phyloP scores from a whole-genome alignment of 2,113 vertebrate genomes.

The Eudyptes chrysolophus region DNA sequence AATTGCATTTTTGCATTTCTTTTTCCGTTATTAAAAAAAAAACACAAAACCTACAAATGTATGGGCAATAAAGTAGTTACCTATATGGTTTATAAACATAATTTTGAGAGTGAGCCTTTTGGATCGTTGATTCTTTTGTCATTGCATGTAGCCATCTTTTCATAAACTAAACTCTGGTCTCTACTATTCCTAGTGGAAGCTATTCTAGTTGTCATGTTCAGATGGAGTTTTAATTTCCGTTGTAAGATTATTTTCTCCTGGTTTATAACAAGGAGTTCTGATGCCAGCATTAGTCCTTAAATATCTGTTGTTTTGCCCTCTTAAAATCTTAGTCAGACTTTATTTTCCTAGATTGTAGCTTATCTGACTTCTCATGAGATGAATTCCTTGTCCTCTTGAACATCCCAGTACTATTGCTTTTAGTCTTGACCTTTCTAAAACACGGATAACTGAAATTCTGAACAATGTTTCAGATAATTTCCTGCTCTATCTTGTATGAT shows the following conservation, averaged over 20 bases:
- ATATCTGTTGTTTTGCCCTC: neutral
- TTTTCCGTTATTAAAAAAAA: neutral
- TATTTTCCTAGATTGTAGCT: slow-evolving; percentile 9
- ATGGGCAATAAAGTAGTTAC: neutral
- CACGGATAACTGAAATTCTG: slow-evolving; percentile 28
- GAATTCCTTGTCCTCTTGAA: slow-evolving; percentile 15
- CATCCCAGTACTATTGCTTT: neutral
- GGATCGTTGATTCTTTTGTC: neutral
- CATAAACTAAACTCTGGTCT: neutral
- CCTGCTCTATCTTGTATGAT: neutral
- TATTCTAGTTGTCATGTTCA: neutral
- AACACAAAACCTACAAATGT: neutral
- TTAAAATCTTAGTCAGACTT: slow-evolving; percentile 20
- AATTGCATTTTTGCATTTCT: neutral
- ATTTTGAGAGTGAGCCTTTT: neutral
- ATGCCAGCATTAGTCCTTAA: neutral
- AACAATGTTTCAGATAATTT: neutral
- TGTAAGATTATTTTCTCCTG: neutral
- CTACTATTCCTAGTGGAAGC: neutral
- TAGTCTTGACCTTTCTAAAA: slow-evolving; percentile 36
- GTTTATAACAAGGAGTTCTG: neutral
- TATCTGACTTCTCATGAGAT: slow-evolving; percentile 33
- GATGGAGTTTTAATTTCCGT: neutral
- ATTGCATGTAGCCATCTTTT: neutral
- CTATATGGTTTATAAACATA: neutral